Conservation (phyloP, 2,888 invertebrate species). For the Danaus chrysippus region DNA sequence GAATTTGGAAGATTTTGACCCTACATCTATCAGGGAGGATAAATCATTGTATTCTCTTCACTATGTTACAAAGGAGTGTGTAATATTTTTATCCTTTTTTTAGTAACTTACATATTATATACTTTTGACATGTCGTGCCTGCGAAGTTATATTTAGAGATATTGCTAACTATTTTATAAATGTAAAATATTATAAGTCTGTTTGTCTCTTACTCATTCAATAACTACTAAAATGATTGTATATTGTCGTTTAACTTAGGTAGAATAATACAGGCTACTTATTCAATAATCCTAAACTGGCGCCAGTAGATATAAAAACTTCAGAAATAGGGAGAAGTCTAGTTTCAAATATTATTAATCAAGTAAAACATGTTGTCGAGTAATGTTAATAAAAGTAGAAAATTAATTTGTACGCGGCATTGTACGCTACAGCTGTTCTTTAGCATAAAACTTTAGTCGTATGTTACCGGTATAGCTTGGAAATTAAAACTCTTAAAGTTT, state of each 20-base stretch:
- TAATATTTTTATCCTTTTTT: too few species aligned
- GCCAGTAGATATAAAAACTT: too few species aligned
- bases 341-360: neutral
- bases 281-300: too few species aligned
- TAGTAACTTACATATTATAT: too few species aligned
- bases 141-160: too few species aligned
- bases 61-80: neutral
- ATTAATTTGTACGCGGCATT: constrained; percentile 16
- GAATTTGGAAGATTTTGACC: constrained; percentile 8
- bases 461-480: constrained; percentile 24
- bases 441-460: constrained; percentile 22
- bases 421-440: constrained; percentile 25
- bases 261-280: too few species aligned
- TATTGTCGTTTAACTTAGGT: too few species aligned
- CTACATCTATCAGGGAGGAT: constrained; percentile 7
- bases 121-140: too few species aligned
- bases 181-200: too few species aligned
- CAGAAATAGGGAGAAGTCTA: neutral
- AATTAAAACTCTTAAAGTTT: constrained; percentile 43
- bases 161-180: too few species aligned
- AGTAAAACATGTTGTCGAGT: constrained; percentile 5
- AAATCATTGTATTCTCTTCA: neutral
- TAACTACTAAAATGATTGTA: too few species aligned
- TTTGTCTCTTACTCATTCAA: too few species aligned
- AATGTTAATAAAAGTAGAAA: constrained; percentile 16